A percentile compares a stretch with the other conserved stretches of the same genome.
These are phyloP conservation scores for Pluvianellus socialis DNA, from an alignment of 2,113 vertebrate species.

Conservation along the genomic window DNA sequence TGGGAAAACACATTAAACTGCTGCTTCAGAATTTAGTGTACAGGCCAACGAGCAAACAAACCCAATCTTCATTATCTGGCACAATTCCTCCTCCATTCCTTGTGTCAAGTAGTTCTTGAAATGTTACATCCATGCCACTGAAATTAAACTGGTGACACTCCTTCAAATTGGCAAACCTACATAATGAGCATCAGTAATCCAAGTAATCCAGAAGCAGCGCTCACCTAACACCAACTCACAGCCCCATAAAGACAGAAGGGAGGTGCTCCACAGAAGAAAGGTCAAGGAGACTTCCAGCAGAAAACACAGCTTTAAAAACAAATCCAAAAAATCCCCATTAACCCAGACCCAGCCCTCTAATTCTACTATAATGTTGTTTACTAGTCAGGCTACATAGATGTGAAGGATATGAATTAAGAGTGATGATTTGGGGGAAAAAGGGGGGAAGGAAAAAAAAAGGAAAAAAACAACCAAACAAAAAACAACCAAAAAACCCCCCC, in stretches of 20 bases:
- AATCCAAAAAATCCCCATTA: neutral
- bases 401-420: neutral
- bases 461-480: no score
- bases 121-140: neutral
- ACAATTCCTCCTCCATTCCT: neutral
- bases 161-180: neutral
- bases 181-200: neutral
- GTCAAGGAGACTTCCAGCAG: neutral
- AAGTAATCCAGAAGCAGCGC: neutral
- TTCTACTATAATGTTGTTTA: neutral
- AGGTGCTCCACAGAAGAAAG: neutral
- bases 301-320: neutral
- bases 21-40: neutral
- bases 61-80: neutral
- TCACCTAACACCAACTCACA: neutral
- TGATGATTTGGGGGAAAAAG: rapidly evolving
- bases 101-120: neutral
- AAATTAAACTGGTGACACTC: neutral
- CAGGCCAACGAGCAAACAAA: neutral
- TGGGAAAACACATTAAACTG: neutral
- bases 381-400: neutral
- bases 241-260: neutral
- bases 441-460: no score
- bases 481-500: neutral
- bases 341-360: neutral